Evolutionary conservation across 1,140 invertebrate species (phyloP).

Genomic region (Melipona quadrifasciata): DNA sequence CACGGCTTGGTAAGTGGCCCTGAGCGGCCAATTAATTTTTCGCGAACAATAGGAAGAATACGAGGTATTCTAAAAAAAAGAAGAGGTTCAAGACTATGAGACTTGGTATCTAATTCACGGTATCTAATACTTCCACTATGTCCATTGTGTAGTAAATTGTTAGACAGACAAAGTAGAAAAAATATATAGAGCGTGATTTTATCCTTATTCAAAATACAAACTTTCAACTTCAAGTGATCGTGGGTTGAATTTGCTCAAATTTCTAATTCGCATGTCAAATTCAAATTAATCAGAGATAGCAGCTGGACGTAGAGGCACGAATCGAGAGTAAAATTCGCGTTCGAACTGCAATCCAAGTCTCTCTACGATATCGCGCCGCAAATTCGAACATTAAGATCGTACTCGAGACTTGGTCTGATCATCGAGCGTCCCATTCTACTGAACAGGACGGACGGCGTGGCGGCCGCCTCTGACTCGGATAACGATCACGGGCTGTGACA

Average conservation of each 20-base stretch:
- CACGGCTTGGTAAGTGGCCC: background rate
- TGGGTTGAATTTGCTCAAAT: background rate
- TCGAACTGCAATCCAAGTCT: conserved; percentile 12
- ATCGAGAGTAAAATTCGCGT: conserved; percentile 6
- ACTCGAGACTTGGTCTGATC: conserved; percentile 15
- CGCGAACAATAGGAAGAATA: conserved; percentile 11
- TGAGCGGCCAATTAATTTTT: conserved; percentile 11
- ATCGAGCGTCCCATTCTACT: background rate
- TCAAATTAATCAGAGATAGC: background rate
- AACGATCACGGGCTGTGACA: conserved; percentile 13
- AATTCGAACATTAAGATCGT: background rate
- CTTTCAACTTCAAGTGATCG: background rate
- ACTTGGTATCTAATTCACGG: background rate
- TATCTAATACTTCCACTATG: background rate
- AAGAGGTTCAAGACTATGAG: background rate
- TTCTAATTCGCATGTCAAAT: background rate
- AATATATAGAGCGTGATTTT: too few species aligned
- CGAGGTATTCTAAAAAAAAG: background rate
- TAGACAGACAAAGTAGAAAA: background rate
- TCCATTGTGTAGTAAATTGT: background rate
- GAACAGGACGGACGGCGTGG: background rate
- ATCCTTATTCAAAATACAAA: too few species aligned
- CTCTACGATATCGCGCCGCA: conserved; percentile 19
- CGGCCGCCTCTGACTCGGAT: background rate
- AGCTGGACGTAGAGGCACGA: background rate